phyloP scores from a whole-genome alignment of 1,140 invertebrate genomes.

The Stenopsyche tienmushanensis region DNA sequence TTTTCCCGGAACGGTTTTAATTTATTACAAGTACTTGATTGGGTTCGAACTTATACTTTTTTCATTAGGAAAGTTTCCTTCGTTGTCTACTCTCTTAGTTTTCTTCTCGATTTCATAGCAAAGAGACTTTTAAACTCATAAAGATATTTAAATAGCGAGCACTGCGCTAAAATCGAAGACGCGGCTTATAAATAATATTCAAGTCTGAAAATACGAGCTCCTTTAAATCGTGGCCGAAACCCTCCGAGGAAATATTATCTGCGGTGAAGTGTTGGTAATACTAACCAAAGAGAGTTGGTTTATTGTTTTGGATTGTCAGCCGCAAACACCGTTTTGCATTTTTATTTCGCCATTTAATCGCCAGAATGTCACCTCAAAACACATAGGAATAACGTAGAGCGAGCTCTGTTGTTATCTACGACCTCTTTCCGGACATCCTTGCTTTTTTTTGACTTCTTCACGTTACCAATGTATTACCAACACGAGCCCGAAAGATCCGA shows the following conservation, averaged over 20 bases:
- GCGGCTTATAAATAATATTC: not conserved
- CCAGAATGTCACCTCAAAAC: constrained; percentile 22
- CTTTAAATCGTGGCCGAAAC: not conserved
- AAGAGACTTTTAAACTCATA: no score
- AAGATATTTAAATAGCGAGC: no score
- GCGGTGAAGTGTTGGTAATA: not conserved
- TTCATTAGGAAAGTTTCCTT: no score
- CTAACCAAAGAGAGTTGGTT: constrained; percentile 20
- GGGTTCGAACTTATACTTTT: no score
- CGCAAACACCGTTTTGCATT: constrained; percentile 34
- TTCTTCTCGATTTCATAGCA: no score
- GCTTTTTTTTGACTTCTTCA: no score
- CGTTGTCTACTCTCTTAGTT: no score
- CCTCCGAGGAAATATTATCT: not conserved
- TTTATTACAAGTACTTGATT: no score
- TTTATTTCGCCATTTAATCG: constrained; percentile 37
- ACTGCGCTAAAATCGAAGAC: not conserved
- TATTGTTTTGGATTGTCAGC: constrained; percentile 36
- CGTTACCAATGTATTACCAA: no score
- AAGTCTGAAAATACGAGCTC: not conserved
- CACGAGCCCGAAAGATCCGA: no score
- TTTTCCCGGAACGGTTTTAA: no score
- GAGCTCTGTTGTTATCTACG: not conserved
- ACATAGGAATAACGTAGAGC: constrained; percentile 12
- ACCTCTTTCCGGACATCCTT: no score